These are phyloP conservation scores for Polydrusus tereticollis DNA, from an alignment of 2,888 invertebrate species.

Conservation along the genomic window DNA sequence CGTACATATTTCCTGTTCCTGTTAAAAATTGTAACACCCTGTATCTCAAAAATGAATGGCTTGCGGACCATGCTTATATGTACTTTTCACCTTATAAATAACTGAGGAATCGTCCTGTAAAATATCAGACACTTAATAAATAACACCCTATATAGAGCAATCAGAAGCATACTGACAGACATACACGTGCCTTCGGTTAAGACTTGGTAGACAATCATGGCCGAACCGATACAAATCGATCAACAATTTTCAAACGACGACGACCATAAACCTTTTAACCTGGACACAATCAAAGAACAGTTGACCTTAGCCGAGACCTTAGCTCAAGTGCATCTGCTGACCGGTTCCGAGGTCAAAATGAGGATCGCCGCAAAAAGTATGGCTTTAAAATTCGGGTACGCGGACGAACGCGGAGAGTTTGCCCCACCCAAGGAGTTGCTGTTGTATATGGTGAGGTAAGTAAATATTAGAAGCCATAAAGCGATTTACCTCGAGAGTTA, in stretches of 20 bases:
- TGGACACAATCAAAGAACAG: conserved; percentile 62
- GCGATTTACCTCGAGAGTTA: too few species aligned
- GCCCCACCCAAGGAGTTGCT: conserved; percentile 74
- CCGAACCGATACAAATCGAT: conserved; percentile 4
- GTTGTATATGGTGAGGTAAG: conserved; percentile 75
- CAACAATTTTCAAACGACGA: conserved; percentile 23
- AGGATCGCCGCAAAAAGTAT: conserved; percentile 71
- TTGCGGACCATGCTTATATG: too few species aligned
- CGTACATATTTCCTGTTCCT: too few species aligned
- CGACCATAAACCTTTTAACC: conserved; percentile 5
- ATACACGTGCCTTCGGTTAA: background rate
- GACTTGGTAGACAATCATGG: background rate
- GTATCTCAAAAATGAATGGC: too few species aligned
- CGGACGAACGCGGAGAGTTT: conserved; percentile 66
- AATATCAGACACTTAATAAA: too few species aligned
- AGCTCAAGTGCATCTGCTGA: conserved; percentile 72
- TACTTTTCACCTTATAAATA: too few species aligned
- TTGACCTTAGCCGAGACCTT: conserved; percentile 72
- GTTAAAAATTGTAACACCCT: too few species aligned
- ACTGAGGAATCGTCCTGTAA: too few species aligned
- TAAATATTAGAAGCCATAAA: conserved; percentile 10
- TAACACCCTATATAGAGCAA: background rate
- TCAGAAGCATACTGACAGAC: background rate
- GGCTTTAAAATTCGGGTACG: conserved; percentile 68
- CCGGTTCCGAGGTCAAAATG: conserved; percentile 71